Base-by-base conservation (phyloP, 2,888 invertebrate species). In the Mythimna ferrago region DNA sequence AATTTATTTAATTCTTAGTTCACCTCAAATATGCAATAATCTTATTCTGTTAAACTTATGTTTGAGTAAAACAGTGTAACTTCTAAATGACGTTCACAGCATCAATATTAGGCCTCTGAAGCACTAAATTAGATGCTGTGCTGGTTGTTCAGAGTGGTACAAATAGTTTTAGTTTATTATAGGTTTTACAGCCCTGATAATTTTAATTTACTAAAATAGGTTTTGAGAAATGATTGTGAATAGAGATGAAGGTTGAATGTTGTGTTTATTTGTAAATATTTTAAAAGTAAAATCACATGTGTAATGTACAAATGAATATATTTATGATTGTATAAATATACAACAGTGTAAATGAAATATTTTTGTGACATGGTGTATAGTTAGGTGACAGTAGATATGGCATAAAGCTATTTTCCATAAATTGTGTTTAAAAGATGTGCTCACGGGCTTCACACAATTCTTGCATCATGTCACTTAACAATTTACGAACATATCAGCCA, bases 311-410 rank as follows among this genome's bases (percentile, higher is more conserved):
- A 95, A 96, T 93, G 86, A 93, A 92, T 93, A 94, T 94, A 94
- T 94, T 93, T 94, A 93, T 93, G 88, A 92, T 92, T 93, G 89
- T 92, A 91, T 91, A 89, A 88, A 92, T 92, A 93, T 92, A 93
- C 90, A 92, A 91, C 90, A 86, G 86, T 93, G 92, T 91, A 93
- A 92, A 93, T 89, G 90, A 89, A 93, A 93, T 95, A 95, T 94
- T 96, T 94, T 96, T 95, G 95, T 95, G 96, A 95, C 95, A 94
- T 94, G 95, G 91, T 95, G 95, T 95, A 92, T 88, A 90, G 88
- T 89, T 89, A 90, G 88, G 89, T 82, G 89, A 88, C 87, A 82
- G 89, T 92, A 90, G 89, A 89, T 86, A 89, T 90, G 79, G 88
- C 89, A 85, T 87, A 88, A 88, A 89, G 89, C 90, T 93, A 93